Conservation (phyloP, 2,888 invertebrate genomes). For the Eurytoma californica region DNA sequence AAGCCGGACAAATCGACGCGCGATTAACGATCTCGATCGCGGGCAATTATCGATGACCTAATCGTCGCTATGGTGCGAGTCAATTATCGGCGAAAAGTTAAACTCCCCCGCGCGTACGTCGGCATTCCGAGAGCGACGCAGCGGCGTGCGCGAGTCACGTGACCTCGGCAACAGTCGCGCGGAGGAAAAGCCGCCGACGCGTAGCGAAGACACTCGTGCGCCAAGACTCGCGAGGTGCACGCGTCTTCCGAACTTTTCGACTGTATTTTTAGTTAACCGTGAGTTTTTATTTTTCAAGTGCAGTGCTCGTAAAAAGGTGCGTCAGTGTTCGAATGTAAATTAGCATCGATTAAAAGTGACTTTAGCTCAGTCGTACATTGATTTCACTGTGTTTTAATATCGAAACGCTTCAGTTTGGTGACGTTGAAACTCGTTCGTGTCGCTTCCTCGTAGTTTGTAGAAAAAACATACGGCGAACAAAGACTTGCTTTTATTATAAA, state of each 20-base stretch:
- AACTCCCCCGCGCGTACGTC: conserved; percentile 4
- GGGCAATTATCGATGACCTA: conserved; percentile 44
- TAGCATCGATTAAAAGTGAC: background rate
- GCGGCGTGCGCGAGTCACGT: conserved; percentile 4
- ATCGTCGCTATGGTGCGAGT: conserved; percentile 15
- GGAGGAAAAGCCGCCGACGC: conserved; percentile 23
- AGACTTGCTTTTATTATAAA: no score
- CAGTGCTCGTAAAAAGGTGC: background rate
- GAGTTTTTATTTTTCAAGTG: background rate
- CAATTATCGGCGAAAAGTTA: conserved; percentile 48
- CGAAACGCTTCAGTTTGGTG: background rate
- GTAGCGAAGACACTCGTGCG: conserved; percentile 7
- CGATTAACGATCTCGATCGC: conserved; percentile 24
- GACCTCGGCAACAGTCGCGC: conserved; percentile 3
- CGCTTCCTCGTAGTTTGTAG: background rate
- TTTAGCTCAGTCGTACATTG: background rate
- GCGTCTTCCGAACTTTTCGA: background rate
- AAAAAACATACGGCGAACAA: no score
- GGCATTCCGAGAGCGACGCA: background rate
- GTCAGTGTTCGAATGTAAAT: background rate
- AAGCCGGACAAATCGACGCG: no score
- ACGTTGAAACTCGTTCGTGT: background rate
- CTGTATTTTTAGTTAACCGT: background rate
- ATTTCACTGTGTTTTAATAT: conserved; percentile 27
- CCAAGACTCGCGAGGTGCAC: background rate